Evolutionary conservation across 2,113 vertebrate genomes (phyloP), one percentile per base, ranked within the genome.

Genomic region (Tenebrosternarchus preto): DNA sequence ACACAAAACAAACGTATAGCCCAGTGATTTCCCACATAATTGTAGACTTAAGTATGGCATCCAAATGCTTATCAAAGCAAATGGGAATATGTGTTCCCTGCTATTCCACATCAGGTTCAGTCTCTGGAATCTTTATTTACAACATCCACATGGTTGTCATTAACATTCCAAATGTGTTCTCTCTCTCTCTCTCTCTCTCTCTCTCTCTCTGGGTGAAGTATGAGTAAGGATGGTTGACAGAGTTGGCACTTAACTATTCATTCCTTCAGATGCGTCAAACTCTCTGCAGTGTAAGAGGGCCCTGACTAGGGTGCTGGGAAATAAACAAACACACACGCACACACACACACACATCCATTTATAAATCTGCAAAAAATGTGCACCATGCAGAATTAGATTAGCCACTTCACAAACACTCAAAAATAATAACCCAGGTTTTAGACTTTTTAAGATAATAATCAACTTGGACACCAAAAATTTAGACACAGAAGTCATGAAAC

Each of bases 1-100:
- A 89, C 85, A 85, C 88, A 85, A 88, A 88, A 88, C 84, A 85
- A 84, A 87, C 85, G 86, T 85, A 90, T 86, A 82, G 86, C 89
- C 87, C 88, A 84, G 89, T 89, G 83, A 89, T 91, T 92, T 90
- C 81, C 84, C 88, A 86, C 85, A 85, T 85, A 90, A 88, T 53
- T 50, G 81, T 89, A 84, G 81, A 20, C 60, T 20, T 57, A 70
- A 39, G 29, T 8, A 22, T 17, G 46, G 63, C 74, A 24, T 61
- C 67, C 31, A 19, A 72, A 64, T 7, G 4, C 66, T 24, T 46
- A 60, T 68, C 20, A 68, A 57, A 69, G 79, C 50, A 68, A 75
- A 67, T 20, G 24, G 50, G 77, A 71, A 80, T 67, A 67, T 76
- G 60, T 78, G 36, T 46, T 73, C 16, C 55, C 8, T 74, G 64